phyloP scores from a whole-genome alignment of 2,797 vertebrate genomes.

The Aldrovandia affinis region DNA sequence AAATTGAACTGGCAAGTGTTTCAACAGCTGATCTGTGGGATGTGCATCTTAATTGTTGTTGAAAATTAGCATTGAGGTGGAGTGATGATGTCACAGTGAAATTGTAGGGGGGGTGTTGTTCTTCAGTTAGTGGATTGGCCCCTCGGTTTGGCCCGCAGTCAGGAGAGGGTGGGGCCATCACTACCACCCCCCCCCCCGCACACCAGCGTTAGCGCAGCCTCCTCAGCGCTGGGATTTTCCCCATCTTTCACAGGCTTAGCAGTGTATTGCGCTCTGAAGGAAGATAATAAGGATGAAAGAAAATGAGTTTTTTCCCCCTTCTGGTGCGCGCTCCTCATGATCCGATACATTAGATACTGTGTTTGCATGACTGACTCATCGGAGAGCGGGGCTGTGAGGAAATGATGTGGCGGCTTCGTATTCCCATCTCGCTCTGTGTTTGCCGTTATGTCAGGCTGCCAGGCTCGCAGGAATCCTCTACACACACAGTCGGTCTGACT shows the following conservation, averaged over 20 bases:
- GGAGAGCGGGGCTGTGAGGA: not conserved
- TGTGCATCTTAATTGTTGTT: not conserved
- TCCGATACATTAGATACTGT: not conserved
- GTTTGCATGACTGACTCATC: slow-evolving; percentile 9
- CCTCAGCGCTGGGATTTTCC: slow-evolving; percentile 4
- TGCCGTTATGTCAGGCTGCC: not conserved
- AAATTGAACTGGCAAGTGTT: not conserved
- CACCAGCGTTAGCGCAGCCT: not conserved
- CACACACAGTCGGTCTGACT: not conserved
- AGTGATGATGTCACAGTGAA: slow-evolving; percentile 1
- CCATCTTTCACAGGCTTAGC: slow-evolving; percentile 6
- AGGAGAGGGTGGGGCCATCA: not conserved
- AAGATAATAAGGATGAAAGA: slow-evolving; percentile 9
- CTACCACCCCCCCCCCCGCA: not conserved
- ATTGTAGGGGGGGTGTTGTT: slow-evolving; percentile 10
- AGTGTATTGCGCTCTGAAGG: slow-evolving; percentile 10
- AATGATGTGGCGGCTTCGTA: not conserved
- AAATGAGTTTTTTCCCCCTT: not conserved
- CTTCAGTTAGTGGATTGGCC: not conserved
- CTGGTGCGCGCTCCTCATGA: not conserved
- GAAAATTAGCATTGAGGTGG: slow-evolving; percentile 19
- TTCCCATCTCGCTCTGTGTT: not conserved
- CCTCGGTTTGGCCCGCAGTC: not conserved
- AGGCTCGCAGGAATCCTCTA: not conserved
- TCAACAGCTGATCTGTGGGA: not conserved